phyloP scores from a whole-genome alignment of 1,140 invertebrate genomes.

The Eupristina koningsbergeri region DNA sequence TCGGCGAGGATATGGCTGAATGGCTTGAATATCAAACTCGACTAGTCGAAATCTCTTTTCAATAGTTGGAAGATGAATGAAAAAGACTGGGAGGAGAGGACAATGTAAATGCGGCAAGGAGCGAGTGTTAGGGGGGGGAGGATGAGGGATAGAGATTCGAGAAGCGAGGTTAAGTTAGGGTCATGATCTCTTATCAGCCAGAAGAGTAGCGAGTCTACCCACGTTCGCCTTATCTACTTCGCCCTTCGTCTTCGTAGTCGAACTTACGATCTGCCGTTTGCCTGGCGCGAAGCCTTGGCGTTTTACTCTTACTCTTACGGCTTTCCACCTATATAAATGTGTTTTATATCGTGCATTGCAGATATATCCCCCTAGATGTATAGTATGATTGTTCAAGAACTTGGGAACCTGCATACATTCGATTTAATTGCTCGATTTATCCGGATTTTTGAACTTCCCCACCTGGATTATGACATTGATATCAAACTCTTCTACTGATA shows the following conservation, averaged over 20 bases:
- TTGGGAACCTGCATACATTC: not conserved
- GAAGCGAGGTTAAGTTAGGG: constrained; percentile 61
- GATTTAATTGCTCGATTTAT: constrained; percentile 28
- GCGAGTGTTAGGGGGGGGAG: not conserved
- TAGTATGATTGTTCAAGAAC: constrained; percentile 20
- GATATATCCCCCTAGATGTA: not conserved
- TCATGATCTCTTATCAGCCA: constrained; percentile 64
- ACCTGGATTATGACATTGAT: no score
- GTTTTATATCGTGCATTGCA: constrained; percentile 14
- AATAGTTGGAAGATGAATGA: not conserved
- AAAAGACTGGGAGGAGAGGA: not conserved
- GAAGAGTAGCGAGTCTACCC: constrained; percentile 65
- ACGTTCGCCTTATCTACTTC: constrained; percentile 68
- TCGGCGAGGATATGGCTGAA: not conserved
- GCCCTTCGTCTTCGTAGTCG: constrained; percentile 50
- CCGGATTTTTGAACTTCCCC: not conserved
- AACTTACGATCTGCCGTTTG: constrained; percentile 45
- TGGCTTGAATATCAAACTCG: not conserved
- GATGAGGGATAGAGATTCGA: constrained; percentile 40
- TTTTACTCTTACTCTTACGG: not conserved
- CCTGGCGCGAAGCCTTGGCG: not conserved
- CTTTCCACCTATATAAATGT: constrained; percentile 28
- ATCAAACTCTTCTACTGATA: no score
- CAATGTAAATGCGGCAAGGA: not conserved
- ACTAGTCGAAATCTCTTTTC: constrained; percentile 7